Evolutionary conservation across 2,888 invertebrate species (phyloP).

Genomic region (Mycalesis mineus): DNA sequence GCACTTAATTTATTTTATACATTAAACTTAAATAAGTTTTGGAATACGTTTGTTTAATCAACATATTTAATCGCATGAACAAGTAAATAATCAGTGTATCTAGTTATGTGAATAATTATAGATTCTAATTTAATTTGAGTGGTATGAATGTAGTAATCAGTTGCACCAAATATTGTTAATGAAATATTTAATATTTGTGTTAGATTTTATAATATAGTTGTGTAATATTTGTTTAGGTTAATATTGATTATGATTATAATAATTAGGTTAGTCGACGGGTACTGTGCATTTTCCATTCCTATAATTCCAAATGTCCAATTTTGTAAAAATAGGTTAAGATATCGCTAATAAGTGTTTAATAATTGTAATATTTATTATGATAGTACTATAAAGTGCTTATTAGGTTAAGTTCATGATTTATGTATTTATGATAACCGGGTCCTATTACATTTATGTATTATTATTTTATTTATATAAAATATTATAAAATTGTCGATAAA

Average conservation of each 20-base stretch:
- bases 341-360: constrained; percentile 29
- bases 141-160: constrained; percentile 16
- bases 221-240: constrained; percentile 35
- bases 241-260: constrained; percentile 19
- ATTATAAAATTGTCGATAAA: constrained; percentile 38
- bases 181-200: constrained; percentile 12
- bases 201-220: constrained; percentile 15
- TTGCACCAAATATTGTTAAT: constrained; percentile 27
- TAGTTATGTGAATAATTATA: constrained; percentile 31
- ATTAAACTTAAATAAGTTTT: constrained; percentile 33
- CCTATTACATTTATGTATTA: constrained; percentile 33
- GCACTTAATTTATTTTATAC: constrained; percentile 33
- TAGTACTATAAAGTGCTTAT: constrained; percentile 24
- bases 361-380: constrained; percentile 1
- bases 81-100: constrained; percentile 15
- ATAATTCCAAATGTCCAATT: constrained; percentile 66
- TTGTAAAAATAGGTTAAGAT: constrained; percentile 58
- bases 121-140: constrained; percentile 5
- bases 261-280: constrained; percentile 75
- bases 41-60: constrained; percentile 31
- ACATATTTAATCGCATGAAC: constrained; percentile 34
- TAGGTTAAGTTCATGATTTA: constrained; percentile 43
- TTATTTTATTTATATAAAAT: constrained; percentile 31
- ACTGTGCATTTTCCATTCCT: constrained; percentile 61
- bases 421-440: constrained; percentile 30